These are phyloP conservation scores for Macrocentrus cingulum DNA, from an alignment of 1,140 invertebrate species.

Conservation along the genomic window DNA sequence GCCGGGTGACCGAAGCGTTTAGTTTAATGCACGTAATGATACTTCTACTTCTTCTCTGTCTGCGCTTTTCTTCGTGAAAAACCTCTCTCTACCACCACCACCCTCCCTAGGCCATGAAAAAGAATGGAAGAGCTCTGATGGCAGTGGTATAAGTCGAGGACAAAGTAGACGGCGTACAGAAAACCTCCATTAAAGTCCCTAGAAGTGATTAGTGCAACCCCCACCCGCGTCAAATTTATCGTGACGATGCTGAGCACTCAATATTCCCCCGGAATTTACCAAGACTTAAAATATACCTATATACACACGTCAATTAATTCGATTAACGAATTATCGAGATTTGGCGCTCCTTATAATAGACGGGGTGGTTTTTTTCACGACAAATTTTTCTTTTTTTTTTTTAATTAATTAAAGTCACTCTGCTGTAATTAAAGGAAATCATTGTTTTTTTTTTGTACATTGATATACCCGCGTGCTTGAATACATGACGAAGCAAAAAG, in stretches of 20 bases:
- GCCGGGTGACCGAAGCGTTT: slow-evolving; percentile 33
- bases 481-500: background rate
- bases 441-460: background rate
- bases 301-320: slow-evolving; percentile 29
- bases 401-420: slow-evolving; percentile 18
- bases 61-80: background rate
- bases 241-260: slow-evolving; percentile 20
- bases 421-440: slow-evolving; percentile 33
- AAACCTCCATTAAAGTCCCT: slow-evolving; percentile 61
- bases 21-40: slow-evolving; percentile 55
- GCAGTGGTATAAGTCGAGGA: slow-evolving; percentile 57
- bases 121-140: slow-evolving; percentile 10
- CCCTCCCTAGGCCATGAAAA: background rate
- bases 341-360: slow-evolving; percentile 21
- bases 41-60: slow-evolving; percentile 35
- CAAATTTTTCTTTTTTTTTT: slow-evolving; percentile 20
- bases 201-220: slow-evolving; percentile 57
- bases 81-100: too few relatives aligned
- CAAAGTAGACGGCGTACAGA: slow-evolving; percentile 59
- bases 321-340: slow-evolving; percentile 24
- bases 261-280: background rate
- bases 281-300: background rate
- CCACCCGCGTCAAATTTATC: slow-evolving; percentile 17
- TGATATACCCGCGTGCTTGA: background rate
- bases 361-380: background rate